A percentile compares a stretch with the other conserved stretches of the same genome.
Conservation (phyloP, 2,888 invertebrate species). For the Acanthoscelides obtectus region DNA sequence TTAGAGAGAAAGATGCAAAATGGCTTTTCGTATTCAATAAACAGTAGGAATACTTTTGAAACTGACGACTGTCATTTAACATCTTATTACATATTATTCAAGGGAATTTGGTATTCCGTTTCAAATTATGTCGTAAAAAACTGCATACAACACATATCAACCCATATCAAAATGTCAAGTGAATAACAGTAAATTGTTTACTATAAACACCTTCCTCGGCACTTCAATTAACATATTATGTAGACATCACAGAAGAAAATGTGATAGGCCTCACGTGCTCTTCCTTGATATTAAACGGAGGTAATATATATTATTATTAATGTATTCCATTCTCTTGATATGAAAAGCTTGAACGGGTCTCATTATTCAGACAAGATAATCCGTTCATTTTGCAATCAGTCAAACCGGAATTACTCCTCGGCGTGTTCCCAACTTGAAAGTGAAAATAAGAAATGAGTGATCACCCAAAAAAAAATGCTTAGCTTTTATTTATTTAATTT, state of each 20-base stretch:
- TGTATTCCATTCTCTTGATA: not conserved
- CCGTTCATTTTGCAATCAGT: not conserved
- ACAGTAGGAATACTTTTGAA: too few relatives aligned
- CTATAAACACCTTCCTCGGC: not conserved
- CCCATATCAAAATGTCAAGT: not conserved
- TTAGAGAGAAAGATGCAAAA: too few relatives aligned
- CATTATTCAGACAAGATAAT: not conserved
- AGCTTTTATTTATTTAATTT: too few relatives aligned
- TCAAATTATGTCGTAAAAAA: too few relatives aligned
- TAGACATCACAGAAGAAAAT: not conserved
- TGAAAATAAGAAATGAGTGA: not conserved
- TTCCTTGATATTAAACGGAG: not conserved
- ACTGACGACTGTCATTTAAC: too few relatives aligned
- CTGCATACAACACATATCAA: too few relatives aligned
- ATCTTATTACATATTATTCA: too few relatives aligned
- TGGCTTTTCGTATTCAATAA: too few relatives aligned
- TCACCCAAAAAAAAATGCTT: too few relatives aligned
- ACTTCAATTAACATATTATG: not conserved
- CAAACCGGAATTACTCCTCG: not conserved
- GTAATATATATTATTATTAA: not conserved
- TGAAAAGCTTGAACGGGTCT: not conserved
- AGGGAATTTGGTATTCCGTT: too few relatives aligned
- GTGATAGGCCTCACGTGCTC: not conserved
- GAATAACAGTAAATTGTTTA: not conserved
- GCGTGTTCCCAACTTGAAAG: not conserved